A percentile compares a stretch with the other conserved stretches of the same genome.
These are phyloP conservation scores for Neomorphus geoffroyi DNA, from an alignment of 2,797 vertebrate genomes.

Conservation along the genomic window DNA sequence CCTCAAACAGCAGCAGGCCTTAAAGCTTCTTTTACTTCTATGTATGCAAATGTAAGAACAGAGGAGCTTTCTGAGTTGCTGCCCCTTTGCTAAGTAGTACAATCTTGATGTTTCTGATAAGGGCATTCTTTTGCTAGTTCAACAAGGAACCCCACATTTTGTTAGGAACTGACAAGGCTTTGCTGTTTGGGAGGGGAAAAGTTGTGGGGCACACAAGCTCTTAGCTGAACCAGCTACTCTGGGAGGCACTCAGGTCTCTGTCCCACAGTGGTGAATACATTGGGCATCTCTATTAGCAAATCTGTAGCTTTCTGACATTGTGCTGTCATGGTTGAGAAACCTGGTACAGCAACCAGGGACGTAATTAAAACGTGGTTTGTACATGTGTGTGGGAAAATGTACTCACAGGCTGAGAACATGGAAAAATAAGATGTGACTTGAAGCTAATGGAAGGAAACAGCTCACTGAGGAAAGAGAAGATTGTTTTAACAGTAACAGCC, in stretches of 20 bases:
- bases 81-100: not conserved
- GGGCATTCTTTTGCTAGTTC: not conserved
- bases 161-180: not conserved
- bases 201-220: not conserved
- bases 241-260: not conserved
- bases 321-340: not conserved
- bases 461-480: not conserved
- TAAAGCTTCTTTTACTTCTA: not conserved
- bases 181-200: not conserved
- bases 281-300: not conserved
- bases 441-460: not conserved
- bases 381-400: accelerated
- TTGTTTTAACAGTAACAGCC: constrained; percentile 60
- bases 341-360: not conserved
- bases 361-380: not conserved
- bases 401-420: not conserved
- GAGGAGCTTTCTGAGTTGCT: not conserved
- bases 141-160: not conserved
- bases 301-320: not conserved
- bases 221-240: not conserved
- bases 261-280: not conserved
- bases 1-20: not conserved
- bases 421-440: not conserved
- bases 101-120: not conserved
- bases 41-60: not conserved